phyloP scores from a whole-genome alignment of 2,888 invertebrate genomes.

The Mactromeris polynyma region DNA sequence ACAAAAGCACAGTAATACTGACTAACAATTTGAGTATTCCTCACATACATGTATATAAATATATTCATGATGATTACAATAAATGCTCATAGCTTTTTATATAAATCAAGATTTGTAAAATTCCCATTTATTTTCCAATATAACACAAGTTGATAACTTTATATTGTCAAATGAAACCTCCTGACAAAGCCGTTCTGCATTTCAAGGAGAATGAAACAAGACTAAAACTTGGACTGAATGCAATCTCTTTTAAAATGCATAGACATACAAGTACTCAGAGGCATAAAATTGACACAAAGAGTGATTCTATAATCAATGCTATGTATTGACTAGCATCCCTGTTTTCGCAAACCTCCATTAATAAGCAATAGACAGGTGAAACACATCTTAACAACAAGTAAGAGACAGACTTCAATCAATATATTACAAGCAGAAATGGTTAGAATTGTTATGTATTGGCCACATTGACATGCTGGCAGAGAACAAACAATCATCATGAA shows the following conservation, averaged over 20 bases:
- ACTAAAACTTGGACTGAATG: neutral
- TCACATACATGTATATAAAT: too few species aligned
- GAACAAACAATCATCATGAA: neutral
- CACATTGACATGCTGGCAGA: neutral
- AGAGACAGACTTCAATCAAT: neutral
- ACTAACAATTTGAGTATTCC: too few species aligned
- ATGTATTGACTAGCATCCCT: neutral
- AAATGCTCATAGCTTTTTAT: neutral
- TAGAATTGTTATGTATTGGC: neutral
- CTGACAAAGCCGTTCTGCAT: neutral
- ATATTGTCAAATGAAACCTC: neutral
- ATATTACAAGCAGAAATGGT: neutral
- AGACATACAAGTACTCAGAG: neutral
- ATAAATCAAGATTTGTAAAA: neutral
- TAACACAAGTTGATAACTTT: neutral
- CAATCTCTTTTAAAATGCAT: neutral
- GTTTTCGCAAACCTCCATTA: constrained; percentile 9
- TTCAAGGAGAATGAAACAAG: neutral
- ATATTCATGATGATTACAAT: neutral
- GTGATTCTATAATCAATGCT: constrained; percentile 2
- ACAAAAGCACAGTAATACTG: too few species aligned
- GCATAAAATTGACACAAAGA: constrained; percentile 7
- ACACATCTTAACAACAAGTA: neutral
- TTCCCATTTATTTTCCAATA: neutral
- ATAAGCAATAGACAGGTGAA: constrained; percentile 13